Evolutionary conservation across 2,797 vertebrate genomes (phyloP).

Genomic region (Sebastes oblongus): DNA sequence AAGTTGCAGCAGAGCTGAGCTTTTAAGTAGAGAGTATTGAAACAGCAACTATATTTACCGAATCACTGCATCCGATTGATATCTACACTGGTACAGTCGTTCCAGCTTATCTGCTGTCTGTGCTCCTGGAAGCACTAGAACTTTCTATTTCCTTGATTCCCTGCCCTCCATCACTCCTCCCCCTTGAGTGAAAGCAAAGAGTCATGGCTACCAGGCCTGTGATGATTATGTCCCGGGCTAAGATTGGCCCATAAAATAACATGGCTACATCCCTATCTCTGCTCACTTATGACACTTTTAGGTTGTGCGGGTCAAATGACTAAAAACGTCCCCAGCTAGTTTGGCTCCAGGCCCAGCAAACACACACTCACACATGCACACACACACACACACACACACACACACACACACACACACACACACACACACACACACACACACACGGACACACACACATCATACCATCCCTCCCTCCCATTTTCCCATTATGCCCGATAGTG

Average conservation of each 20-base stretch:
- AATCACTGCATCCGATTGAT: conserved; percentile 24
- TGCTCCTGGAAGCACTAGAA: conserved; percentile 15
- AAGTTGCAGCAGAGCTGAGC: background rate
- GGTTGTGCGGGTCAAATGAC: conserved; percentile 78
- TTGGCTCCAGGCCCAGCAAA: conserved; percentile 72
- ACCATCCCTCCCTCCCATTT: conserved; percentile 45
- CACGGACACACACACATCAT: conserved; percentile 21
- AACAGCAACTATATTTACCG: background rate
- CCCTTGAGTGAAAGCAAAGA: conserved; percentile 44
- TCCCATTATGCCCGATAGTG: conserved; percentile 66
- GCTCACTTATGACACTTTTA: conserved; percentile 83
- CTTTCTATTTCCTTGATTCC: conserved; percentile 43
- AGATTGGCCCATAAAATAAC: conserved; percentile 67
- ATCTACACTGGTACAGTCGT: conserved; percentile 12
- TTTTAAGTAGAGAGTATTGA: background rate
- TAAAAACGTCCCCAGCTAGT: conserved; percentile 77
- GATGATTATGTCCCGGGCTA: conserved; percentile 57
- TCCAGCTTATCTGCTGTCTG: conserved; percentile 17
- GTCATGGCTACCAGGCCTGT: conserved; percentile 53
- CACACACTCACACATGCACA: conserved; percentile 17
- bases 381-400: conserved; percentile 8
- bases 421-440: conserved; percentile 11
- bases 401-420: conserved; percentile 5
- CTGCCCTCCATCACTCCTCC: conserved; percentile 16
- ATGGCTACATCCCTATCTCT: conserved; percentile 70